These are phyloP conservation scores for Sminthurides aquaticus DNA, from an alignment of 2,888 invertebrate genomes.

Conservation along the genomic window DNA sequence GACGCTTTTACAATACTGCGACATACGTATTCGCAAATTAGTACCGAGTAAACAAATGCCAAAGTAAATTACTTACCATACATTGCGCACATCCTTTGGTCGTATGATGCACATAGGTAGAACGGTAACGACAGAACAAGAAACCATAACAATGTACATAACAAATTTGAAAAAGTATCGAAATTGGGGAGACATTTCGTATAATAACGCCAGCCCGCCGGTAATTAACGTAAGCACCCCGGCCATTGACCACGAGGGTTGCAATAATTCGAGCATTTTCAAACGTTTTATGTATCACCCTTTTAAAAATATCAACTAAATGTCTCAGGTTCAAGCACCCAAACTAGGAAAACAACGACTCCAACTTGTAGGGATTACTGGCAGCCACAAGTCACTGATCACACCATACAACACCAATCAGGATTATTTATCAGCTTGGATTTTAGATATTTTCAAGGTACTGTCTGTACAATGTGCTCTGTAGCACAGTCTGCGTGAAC, in stretches of 20 bases:
- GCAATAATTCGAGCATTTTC: conserved; percentile 2
- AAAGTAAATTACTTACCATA: conserved; percentile 59
- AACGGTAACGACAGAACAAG: conserved; percentile 58
- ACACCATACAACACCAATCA: background rate
- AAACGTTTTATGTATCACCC: background rate
- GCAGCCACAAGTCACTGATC: background rate
- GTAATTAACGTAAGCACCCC: conserved; percentile 11
- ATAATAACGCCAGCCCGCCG: conserved; percentile 23
- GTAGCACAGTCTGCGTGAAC: too few relatives aligned
- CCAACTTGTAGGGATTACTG: background rate
- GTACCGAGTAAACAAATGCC: background rate
- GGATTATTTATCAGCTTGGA: too few relatives aligned
- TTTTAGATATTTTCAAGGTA: too few relatives aligned
- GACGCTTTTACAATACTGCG: too few relatives aligned
- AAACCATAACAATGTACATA: conserved; percentile 57
- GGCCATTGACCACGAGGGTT: conserved; percentile 14
- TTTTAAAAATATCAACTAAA: background rate
- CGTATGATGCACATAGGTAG: conserved; percentile 68
- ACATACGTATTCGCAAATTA: background rate
- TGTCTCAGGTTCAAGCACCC: too few relatives aligned
- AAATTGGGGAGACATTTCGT: conserved; percentile 46
- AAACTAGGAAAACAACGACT: background rate
- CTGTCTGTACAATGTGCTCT: too few relatives aligned
- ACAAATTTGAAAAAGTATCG: conserved; percentile 65
- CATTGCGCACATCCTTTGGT: conserved; percentile 67